Conservation (phyloP, 37 sponge, comb jelly and placozoan genomes). For the Amphimedon queenslandica region DNA sequence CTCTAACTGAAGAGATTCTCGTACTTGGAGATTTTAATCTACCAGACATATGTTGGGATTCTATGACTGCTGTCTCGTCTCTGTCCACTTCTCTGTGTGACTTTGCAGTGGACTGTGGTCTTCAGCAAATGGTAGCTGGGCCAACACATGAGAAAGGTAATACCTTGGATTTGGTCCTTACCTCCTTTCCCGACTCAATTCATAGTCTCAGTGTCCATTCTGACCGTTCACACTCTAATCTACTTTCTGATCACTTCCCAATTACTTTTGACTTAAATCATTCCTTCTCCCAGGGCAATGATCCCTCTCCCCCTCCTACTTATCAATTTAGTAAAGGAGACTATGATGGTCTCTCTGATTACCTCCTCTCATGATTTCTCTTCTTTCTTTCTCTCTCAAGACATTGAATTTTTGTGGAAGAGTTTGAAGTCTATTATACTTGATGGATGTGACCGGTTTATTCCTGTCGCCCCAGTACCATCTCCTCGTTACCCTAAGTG, state of each 20-base stretch:
- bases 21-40: slow-evolving; percentile 38
- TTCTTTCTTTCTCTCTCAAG: too few species aligned
- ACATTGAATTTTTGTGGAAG: too few species aligned
- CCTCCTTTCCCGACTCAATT: slow-evolving; percentile 1
- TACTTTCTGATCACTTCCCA: slow-evolving; percentile 16
- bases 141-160: slow-evolving; percentile 30
- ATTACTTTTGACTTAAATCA: neutral
- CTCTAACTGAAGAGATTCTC: neutral
- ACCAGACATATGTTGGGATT: slow-evolving; percentile 23
- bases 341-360: too few species aligned
- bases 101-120: slow-evolving; percentile 13
- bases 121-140: slow-evolving; percentile 12
- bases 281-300: neutral
- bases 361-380: too few species aligned
- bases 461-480: neutral
- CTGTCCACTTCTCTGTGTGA: slow-evolving; percentile 10
- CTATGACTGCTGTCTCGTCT: neutral
- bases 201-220: neutral
- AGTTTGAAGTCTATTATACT: too few species aligned
- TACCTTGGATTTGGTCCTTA: slow-evolving; percentile 17
- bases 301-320: neutral
- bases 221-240: too few species aligned
- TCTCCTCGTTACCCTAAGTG: slow-evolving; percentile 7
- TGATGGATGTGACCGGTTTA: slow-evolving; percentile 6
- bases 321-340: too few species aligned